A percentile compares a stretch with the other conserved stretches of the same genome.
phyloP scores from a whole-genome alignment of 2,113 vertebrate genomes.

The Ardeotis arabs region DNA sequence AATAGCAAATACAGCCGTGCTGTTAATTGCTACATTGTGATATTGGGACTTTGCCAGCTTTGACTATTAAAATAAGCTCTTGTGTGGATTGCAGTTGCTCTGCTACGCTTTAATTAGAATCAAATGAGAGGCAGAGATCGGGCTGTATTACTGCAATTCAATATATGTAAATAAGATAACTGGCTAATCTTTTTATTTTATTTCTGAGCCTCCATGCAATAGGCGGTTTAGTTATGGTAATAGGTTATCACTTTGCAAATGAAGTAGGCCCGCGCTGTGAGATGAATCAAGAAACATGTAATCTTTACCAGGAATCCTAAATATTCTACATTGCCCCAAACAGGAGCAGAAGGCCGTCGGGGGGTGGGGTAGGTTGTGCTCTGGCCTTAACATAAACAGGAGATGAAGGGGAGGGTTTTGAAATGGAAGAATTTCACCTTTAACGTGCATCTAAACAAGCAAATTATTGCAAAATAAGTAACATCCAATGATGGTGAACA shows the following conservation, averaged over 20 bases:
- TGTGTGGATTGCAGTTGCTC: slow-evolving; percentile 93
- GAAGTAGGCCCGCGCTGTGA: slow-evolving; percentile 81
- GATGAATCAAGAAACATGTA: slow-evolving; percentile 81
- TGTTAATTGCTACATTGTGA: slow-evolving; percentile 96
- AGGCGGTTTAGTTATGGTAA: slow-evolving; percentile 85
- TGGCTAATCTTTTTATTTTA: slow-evolving; percentile 90
- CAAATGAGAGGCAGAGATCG: slow-evolving; percentile 91
- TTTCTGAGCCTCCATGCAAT: slow-evolving; percentile 84
- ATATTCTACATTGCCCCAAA: slow-evolving; percentile 53
- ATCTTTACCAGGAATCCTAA: slow-evolving; percentile 75
- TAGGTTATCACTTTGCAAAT: slow-evolving; percentile 85
- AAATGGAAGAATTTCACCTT: slow-evolving; percentile 20
- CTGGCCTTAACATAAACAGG: slow-evolving; percentile 7
- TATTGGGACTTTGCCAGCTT: slow-evolving; percentile 97
- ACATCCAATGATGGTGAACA: background rate
- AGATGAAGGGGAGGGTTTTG: background rate
- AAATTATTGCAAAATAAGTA: slow-evolving; percentile 12
- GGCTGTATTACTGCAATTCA: slow-evolving; percentile 90
- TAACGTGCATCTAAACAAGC: slow-evolving; percentile 45
- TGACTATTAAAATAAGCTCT: slow-evolving; percentile 94
- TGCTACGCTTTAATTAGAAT: slow-evolving; percentile 93
- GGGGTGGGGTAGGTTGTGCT: slow-evolving; percentile 2
- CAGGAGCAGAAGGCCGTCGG: background rate
- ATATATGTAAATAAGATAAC: slow-evolving; percentile 90
- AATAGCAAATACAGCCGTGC: slow-evolving; percentile 97